Base-by-base conservation (phyloP, 1,140 invertebrate genomes). In the Hycleus phaleratus region DNA sequence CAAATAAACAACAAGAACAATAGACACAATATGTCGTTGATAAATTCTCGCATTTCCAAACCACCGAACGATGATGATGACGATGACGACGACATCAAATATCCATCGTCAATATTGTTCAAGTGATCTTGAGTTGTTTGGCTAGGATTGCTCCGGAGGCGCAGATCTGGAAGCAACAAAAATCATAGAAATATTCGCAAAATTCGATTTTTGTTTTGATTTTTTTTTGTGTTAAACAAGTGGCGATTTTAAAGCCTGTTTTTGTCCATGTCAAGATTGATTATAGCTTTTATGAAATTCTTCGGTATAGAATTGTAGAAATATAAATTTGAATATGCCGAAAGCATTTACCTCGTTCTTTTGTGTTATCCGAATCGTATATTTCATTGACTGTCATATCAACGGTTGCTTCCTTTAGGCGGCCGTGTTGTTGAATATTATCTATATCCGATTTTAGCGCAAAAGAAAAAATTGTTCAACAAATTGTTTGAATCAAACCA, bases 111-210 rank as follows among this genome's bases (percentile, higher is more conserved):
- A 32, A 59, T 58, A 51, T 58, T 55, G 38, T 51, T 54, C 32
- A 61, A 48, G 10, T 56, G 49, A 25, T 65, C 61, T 53, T 63
- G 56, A 46, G 59, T 65, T 24, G 61, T 45, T 32, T 62, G 61
- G 51, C 63, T 63, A 4, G 65, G 65, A 57, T 65, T 67, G 48
- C 65, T 67, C 7, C 65, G 47, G n/a, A 67, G 65, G 46, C 63
- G 58, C 26, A 67, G 50, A 63, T 67, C 65, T 67, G 53, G 51
- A 45, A 49, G 57, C 58, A 60, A 60, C 50, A 46, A 59, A 51
- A 49, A 2, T 7, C 32, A 2, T 1, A 32, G 7, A 32, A 32
- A 32, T 5, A 32, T 7, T 1, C 32, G 7, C 3, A 0, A 32
- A 32, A 32, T 32, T 32, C 32, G 32, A 32, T 32, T 32, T 32